Percentiles rank a stretch among this genome's conserved stretches.
Conservation (phyloP, 2,113 vertebrate genomes). For the Strix uralensis region DNA sequence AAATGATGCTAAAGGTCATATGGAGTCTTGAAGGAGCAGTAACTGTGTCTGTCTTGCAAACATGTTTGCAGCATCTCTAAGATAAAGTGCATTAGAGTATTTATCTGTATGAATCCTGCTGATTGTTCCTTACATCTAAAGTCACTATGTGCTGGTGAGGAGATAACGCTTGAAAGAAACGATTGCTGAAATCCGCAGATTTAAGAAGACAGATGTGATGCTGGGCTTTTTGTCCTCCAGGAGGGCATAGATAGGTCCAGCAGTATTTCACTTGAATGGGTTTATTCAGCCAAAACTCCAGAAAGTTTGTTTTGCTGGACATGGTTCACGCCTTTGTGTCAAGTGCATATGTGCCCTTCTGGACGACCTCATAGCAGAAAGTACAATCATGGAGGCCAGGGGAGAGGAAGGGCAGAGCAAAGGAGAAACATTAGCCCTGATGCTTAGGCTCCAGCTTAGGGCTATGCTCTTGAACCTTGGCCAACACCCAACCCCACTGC, state of each 20-base stretch:
- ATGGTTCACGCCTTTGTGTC: accelerated
- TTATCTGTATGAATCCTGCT: background rate
- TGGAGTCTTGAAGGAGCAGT: constrained; percentile 49
- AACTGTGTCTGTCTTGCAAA: constrained; percentile 56
- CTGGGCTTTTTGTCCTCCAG: background rate
- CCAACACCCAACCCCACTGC: background rate
- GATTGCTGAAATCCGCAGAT: background rate
- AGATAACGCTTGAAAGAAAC: constrained; percentile 2
- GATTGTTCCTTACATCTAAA: constrained; percentile 30
- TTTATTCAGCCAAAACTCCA: background rate
- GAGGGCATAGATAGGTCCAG: background rate
- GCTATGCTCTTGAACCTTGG: background rate
- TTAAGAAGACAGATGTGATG: background rate
- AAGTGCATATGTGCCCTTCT: accelerated
- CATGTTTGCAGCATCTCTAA: constrained; percentile 22
- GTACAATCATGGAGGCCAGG: accelerated
- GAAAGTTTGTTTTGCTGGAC: background rate
- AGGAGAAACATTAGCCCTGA: background rate
- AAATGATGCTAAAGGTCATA: constrained; percentile 76
- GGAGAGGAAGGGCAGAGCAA: background rate
- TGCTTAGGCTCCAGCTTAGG: background rate
- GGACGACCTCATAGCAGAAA: background rate
- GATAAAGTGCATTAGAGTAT: constrained; percentile 33
- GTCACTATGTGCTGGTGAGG: background rate
- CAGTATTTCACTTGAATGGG: background rate